phyloP scores from a whole-genome alignment of 2,888 invertebrate species.

The Chaitophorus viminalis region DNA sequence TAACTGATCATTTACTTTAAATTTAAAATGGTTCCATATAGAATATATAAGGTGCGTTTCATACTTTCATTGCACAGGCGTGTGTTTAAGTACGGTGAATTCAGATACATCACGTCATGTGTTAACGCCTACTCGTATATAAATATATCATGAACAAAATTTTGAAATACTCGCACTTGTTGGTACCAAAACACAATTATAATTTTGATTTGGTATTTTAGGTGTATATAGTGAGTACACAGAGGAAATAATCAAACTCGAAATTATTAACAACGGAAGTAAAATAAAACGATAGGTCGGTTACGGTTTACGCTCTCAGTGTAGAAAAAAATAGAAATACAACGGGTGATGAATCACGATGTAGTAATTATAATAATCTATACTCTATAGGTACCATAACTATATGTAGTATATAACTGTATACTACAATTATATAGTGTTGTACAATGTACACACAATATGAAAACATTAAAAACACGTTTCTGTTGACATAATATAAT shows the following conservation, averaged over 20 bases:
- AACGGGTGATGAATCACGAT: constrained; percentile 18
- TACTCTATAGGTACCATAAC: too few species aligned
- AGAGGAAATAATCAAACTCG: constrained; percentile 38
- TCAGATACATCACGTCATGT: not conserved
- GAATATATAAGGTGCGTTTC: not conserved
- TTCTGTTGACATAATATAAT: constrained; percentile 29
- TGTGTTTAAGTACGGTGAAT: not conserved
- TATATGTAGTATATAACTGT: not conserved
- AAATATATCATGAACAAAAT: not conserved
- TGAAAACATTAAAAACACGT: constrained; percentile 12
- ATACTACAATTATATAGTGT: not conserved
- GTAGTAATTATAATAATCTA: constrained; percentile 28
- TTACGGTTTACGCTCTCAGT: constrained; percentile 6
- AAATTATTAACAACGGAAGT: constrained; percentile 38
- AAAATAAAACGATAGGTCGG: constrained; percentile 28
- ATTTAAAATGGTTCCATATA: not conserved
- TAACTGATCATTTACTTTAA: not conserved
- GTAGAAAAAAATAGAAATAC: not conserved
- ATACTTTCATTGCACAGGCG: not conserved
- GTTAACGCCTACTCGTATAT: not conserved
- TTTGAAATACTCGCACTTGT: not conserved
- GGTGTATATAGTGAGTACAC: too few species aligned
- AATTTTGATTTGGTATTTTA: not conserved
- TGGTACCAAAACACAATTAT: not conserved
- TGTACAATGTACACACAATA: not conserved